Conservation (phyloP, 1,140 invertebrate genomes). For the Euura saliciscinereae region DNA sequence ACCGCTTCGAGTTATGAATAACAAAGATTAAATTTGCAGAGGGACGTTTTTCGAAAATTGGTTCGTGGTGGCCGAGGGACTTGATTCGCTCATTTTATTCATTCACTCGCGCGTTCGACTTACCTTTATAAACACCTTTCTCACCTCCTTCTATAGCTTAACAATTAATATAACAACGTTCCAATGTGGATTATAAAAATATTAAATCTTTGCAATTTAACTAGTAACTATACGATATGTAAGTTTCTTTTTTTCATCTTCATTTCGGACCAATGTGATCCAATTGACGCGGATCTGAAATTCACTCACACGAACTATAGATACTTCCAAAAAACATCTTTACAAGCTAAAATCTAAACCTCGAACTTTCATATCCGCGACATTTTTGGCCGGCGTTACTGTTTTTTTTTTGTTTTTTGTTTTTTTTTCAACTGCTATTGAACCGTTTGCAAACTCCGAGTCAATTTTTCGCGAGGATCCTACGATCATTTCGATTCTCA, state of each 20-base stretch:
- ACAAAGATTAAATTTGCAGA: no score
- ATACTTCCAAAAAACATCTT: slow-evolving; percentile 21
- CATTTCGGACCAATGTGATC: slow-evolving; percentile 59
- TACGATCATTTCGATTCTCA: no score
- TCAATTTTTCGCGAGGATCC: no score
- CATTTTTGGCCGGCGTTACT: slow-evolving; percentile 44
- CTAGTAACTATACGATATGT: slow-evolving; percentile 31
- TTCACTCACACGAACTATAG: background rate
- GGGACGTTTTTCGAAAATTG: no score
- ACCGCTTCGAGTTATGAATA: no score
- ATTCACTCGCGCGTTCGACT: no score
- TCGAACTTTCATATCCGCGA: slow-evolving; percentile 20
- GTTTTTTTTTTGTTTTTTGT: slow-evolving; percentile 25
- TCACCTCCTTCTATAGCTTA: slow-evolving; percentile 37
- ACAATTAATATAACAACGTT: slow-evolving; percentile 61
- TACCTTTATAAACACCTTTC: no score
- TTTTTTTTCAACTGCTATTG: background rate
- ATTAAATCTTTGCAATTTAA: slow-evolving; percentile 54
- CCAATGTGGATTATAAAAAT: slow-evolving; percentile 65
- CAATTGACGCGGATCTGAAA: slow-evolving; percentile 37
- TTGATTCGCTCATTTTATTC: no score
- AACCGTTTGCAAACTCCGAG: no score
- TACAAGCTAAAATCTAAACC: no score
- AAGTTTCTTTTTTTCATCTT: slow-evolving; percentile 24
- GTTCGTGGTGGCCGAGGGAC: no score